Base-by-base conservation (phyloP, 2,797 vertebrate species). In the Acipenser ruthenus region DNA sequence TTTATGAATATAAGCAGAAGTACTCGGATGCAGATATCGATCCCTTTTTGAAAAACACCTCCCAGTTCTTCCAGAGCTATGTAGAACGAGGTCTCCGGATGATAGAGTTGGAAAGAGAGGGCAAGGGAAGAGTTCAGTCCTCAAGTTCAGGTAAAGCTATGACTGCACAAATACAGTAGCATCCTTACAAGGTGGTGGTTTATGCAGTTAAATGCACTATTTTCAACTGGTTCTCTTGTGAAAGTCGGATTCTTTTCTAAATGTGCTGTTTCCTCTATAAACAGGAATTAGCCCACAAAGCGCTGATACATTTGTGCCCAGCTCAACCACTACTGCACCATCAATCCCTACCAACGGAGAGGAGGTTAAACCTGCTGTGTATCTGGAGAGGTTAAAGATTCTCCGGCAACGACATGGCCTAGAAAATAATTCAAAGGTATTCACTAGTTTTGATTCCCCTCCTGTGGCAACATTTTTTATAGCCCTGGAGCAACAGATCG, bases 31-130 rank as follows among this genome's bases (percentile, higher is more conserved):
- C 93, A 0, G 96, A 99, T 72, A 88, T 99, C 55, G 95, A 99
- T 72, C 96, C 96, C 1, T 99, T 98, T 88, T 85, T 99, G 68
- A 95, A 92, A 77, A 97, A 96, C 77, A 94, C 96, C 0, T 97
- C 95, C 0, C 96, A 96, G 83, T 96, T 98, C 84, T 99, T 99
- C 84, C 96, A 99, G 85, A 98, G 93, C 82, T 99, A 99, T 7
- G 95, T 99, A 73, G 97, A 99, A 83, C 88, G 94, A 79, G 96
- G 97, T n/a, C 94, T 99, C 47, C 91, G 94, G 4, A 82, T 97
- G 76, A 99, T 98, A 49, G 95, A 99, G 83, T 95, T 93, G 0
- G 97, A 99, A 73, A 83, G 93, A 48, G 95, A 98, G 74, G 94
- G 94, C 55, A 98, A 98, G 75, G 81, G 90, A 63, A 87, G 93